A percentile compares a stretch with the other conserved stretches of the same genome.
Evolutionary conservation across 2,113 vertebrate species (phyloP).

Genomic region (Sorex araneus): DNA sequence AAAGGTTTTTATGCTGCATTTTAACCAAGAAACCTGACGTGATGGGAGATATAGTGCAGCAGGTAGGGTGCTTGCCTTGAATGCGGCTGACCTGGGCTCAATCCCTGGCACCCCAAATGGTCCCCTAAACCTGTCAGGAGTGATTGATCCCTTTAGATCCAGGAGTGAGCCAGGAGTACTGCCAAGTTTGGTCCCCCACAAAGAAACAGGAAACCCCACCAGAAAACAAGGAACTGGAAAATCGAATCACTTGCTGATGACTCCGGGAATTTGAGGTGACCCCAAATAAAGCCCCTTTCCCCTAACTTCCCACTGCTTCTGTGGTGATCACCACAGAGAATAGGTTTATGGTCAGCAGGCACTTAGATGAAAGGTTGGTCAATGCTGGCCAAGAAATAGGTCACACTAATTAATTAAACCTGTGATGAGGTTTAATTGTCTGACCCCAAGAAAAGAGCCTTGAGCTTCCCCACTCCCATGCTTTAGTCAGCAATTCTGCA

Average conservation of each 20-base stretch:
- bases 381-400: neutral
- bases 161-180: too few species aligned
- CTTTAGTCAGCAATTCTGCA: neutral
- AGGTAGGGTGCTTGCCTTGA: too few species aligned
- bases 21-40: conserved; percentile 38
- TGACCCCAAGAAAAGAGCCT: neutral
- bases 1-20: conserved; percentile 41
- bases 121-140: too few species aligned
- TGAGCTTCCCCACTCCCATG: too few species aligned
- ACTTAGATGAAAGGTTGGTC: neutral
- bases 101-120: too few species aligned
- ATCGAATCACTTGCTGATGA: conserved; percentile 35
- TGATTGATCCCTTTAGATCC: too few species aligned
- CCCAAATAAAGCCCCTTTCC: neutral
- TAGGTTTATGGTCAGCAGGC: neutral
- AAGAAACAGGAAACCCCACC: too few species aligned
- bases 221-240: conserved; percentile 39
- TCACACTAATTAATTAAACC: conserved; percentile 22
- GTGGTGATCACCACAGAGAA: neutral
- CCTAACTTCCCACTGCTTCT: neutral
- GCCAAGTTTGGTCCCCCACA: too few species aligned
- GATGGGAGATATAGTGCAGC: too few species aligned
- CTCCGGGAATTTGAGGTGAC: conserved; percentile 11
- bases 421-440: neutral
- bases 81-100: too few species aligned